Base-by-base conservation (phyloP, 1,140 invertebrate genomes). In the Lepidotrigona ventralis region DNA sequence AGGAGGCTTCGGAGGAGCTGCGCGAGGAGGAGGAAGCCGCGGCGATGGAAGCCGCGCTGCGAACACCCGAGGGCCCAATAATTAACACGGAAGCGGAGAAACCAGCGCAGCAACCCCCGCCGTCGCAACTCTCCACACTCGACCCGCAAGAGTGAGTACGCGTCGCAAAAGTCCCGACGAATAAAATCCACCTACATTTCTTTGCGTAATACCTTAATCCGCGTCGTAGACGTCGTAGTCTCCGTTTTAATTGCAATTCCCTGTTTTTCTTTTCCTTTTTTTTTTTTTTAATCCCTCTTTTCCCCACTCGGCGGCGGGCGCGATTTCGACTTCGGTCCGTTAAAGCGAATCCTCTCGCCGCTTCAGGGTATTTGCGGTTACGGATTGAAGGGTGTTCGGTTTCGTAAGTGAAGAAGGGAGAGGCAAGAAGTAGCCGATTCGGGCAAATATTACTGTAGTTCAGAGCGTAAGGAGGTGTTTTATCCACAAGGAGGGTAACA, bases 1-100 rank as follows among this genome's bases (percentile, higher is more conserved):
- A 94, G 82, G 93, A 94, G 72, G 92, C 92, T 11, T 94, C 94
- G 60, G 93, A 93, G 73, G 93, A 94, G 87, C 85, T 94, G 15
- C 91, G 93, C 53, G 92, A 92, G 78, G 92, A 93, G 72, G 93
- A 94, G 80, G 93, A 93, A 56, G 92, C 90, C 19, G 92, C 90
- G 70, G 91, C 90, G 11, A 83, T 90, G 60, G 91, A 91, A 26
- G 90, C 91, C 1, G 66, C 82, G 69, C 69, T 77, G 54, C 85
- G 75, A 86, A 90, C 88, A 79, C 89, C 91, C 54, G 90, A 90
- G 83, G 89, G 90, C 69, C 90, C 90, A 64, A 80, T 91, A 86
- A 91, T 92, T 91, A 92, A 87, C 82, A 88, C 88, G 76, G 91
- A 92, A 89, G 86, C 87, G 72, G 91, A 92, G 86, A 92, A 91